Evolutionary conservation across 2,797 vertebrate species (phyloP).

Genomic region (Cyprinella venusta): DNA sequence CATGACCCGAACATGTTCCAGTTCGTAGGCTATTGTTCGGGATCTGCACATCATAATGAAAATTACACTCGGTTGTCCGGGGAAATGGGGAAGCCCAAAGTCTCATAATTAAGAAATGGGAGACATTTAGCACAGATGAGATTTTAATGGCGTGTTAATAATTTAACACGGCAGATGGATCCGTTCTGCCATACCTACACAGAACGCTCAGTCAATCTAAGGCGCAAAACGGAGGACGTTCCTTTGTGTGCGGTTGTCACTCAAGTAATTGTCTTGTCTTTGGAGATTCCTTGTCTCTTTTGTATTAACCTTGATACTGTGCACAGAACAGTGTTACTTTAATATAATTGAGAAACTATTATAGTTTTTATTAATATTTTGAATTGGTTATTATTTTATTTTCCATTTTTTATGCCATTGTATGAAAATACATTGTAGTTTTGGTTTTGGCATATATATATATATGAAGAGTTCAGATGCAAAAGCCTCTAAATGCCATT

Average conservation of each 20-base stretch:
- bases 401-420: not conserved
- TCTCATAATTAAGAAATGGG: conserved; percentile 85
- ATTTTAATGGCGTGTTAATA: conserved; percentile 86
- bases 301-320: conserved; percentile 5
- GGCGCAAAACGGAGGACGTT: conserved; percentile 59
- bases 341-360: not conserved
- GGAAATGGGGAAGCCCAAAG: conserved; percentile 67
- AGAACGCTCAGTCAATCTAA: conserved; percentile 54
- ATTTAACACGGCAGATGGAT: conserved; percentile 87
- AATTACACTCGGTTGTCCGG: conserved; percentile 69
- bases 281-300: conserved; percentile 7
- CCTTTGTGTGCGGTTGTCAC: conserved; percentile 30
- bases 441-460: too few species aligned
- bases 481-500: too few species aligned
- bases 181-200: conserved; percentile 52
- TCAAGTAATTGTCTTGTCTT: conserved; percentile 16
- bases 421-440: not conserved
- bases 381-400: not conserved
- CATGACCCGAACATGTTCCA: conserved; percentile 42
- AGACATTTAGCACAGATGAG: conserved; percentile 85
- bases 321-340: not conserved
- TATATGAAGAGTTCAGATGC: too few species aligned
- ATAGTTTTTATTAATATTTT: not conserved
- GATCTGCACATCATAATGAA: conserved; percentile 53
- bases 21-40: conserved; percentile 32